phyloP scores from a whole-genome alignment of 2,797 vertebrate species.

The Myotis myotis region DNA sequence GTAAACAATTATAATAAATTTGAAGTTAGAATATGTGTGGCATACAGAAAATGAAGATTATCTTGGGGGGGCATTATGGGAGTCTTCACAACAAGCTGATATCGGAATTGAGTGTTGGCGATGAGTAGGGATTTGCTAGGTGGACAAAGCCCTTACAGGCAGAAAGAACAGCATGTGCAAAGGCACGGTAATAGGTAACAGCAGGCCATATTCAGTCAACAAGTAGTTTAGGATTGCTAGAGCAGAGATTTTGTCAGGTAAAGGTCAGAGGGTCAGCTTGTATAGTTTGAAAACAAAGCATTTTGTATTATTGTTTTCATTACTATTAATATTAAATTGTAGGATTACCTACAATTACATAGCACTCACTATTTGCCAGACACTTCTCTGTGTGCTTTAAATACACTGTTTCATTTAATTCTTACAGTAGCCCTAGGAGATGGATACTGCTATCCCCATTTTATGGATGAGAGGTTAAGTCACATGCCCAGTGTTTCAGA shows the following conservation, averaged over 20 bases:
- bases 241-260: not conserved
- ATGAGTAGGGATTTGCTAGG: not conserved
- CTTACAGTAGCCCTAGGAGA: not conserved
- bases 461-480: conserved; percentile 7
- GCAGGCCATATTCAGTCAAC: not conserved
- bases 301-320: not conserved
- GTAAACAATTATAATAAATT: not conserved
- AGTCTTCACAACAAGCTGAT: not conserved
- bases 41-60: not conserved
- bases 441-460: not conserved
- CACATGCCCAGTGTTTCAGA: not conserved
- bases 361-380: not conserved
- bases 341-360: not conserved
- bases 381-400: not conserved
- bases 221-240: not conserved
- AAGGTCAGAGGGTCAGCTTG: not conserved
- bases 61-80: not conserved
- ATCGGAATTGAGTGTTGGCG: not conserved
- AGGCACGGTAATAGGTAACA: not conserved
- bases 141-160: not conserved
- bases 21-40: not conserved
- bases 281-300: not conserved
- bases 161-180: not conserved
- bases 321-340: conserved; percentile 4
- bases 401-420: not conserved